Base-by-base conservation (phyloP, 2,888 invertebrate genomes). In the Dendrolimus houi region DNA sequence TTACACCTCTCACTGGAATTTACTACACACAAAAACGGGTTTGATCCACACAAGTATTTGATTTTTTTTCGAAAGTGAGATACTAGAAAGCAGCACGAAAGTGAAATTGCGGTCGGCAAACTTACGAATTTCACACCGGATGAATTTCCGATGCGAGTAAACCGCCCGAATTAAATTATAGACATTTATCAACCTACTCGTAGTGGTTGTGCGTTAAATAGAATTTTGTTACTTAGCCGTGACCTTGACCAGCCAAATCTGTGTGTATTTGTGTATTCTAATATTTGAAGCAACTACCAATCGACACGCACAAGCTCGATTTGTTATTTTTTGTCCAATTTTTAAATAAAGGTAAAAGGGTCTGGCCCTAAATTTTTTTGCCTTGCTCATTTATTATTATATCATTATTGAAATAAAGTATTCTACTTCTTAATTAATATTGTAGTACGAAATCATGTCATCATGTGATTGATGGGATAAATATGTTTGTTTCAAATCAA, bases 81-180 rank as follows among this genome's bases (percentile, higher is more conserved):
- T 79, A 75, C 71, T 77, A 79, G 84, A 84, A 85, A 84, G 85
- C 79, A 70, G 76, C 74, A 77, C 74, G 83, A 84, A 84, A 85
- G 84, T 81, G 82, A 83, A 81, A 80, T 82, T 82, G 81, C 84
- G 79, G 81, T 77, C 78, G 78, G 70, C 71, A 75, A 74, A 76
- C 77, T 77, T 69, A 81, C 83, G 80, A 83, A 83, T 79, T 83
- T 84, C 83, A 84, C 74, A 75, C 76, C 75, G 77, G 71, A 77
- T 68, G 66, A 54, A 64, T 64, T 68, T 77, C 70, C 67, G 61
- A 62, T 64, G 56, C 60, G 54, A 69, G 62, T 67, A 65, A 70
- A 40, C 66, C 74, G 61, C 62, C 68, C 60, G 72, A 72, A 69
- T 72, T 67, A 59, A 60, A 71, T 66, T 52, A 62, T 61, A 59